phyloP scores from a whole-genome alignment of 37 sponge, comb jelly and placozoan genomes.

The Chondrilla cf. caribensis region DNA sequence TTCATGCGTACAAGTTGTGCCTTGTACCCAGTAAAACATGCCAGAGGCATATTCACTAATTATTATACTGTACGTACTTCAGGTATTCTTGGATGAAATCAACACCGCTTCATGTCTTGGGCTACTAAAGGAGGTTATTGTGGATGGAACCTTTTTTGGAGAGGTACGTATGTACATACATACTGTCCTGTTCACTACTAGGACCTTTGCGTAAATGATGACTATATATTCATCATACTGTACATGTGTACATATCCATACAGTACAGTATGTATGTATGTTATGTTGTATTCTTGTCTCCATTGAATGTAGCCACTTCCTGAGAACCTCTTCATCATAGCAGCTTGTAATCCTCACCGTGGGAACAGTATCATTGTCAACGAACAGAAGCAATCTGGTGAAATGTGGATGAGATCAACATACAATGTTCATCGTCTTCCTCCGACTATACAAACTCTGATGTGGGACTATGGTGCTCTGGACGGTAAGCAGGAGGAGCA shows the following conservation, averaged over 20 bases:
- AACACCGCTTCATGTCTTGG: conserved; percentile 66
- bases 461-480: conserved; percentile 51
- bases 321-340: conserved; percentile 59
- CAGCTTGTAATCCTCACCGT: conserved; percentile 75
- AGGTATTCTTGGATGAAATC: conserved; percentile 69
- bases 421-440: conserved; percentile 61
- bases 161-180: conserved; percentile 20
- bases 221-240: conserved; percentile 31
- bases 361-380: conserved; percentile 27
- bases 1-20: no score
- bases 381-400: not conserved
- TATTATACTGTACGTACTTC: no score
- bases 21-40: no score
- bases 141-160: conserved; percentile 57
- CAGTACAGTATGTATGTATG: no score
- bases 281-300: not conserved
- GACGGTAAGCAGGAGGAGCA: conserved; percentile 48
- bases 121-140: conserved; percentile 53
- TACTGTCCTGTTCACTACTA: not conserved
- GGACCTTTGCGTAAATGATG: not conserved
- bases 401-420: conserved; percentile 46
- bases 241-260: no score
- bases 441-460: conserved; percentile 41
- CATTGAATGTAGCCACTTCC: conserved; percentile 12
- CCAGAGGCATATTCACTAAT: no score